phyloP scores from a whole-genome alignment of 2,888 invertebrate species.

The Caradrina clavipalpis region DNA sequence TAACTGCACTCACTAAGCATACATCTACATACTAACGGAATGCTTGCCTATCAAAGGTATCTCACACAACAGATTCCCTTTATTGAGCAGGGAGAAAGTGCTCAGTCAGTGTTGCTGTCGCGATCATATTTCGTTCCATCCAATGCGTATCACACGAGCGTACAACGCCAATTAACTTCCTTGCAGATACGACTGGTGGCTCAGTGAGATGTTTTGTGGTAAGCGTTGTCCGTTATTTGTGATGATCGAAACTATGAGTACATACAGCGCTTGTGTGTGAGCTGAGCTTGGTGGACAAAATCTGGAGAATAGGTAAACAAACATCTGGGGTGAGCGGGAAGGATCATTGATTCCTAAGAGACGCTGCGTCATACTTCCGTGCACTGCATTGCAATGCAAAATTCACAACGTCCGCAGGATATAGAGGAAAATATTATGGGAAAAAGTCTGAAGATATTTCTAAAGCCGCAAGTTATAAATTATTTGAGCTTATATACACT shows the following conservation, averaged over 20 bases:
- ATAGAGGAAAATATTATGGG: slow-evolving; percentile 27
- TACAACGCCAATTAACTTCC: slow-evolving; percentile 57
- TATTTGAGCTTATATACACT: background rate
- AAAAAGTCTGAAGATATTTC: slow-evolving; percentile 35
- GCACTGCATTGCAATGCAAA: slow-evolving; percentile 75
- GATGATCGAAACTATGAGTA: slow-evolving; percentile 12
- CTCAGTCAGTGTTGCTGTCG: slow-evolving; percentile 72
- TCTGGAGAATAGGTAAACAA: slow-evolving; percentile 66
- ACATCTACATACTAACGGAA: slow-evolving; percentile 81
- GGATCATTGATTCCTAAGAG: slow-evolving; percentile 75
- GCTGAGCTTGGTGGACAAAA: slow-evolving; percentile 58
- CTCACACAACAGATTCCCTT: slow-evolving; percentile 80
- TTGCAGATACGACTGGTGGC: slow-evolving; percentile 42
- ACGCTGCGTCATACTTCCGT: slow-evolving; percentile 75
- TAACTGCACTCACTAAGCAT: slow-evolving; percentile 87
- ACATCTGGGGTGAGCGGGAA: slow-evolving; percentile 64
- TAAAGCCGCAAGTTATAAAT: background rate
- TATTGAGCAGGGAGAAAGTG: slow-evolving; percentile 75
- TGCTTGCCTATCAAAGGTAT: slow-evolving; percentile 82
- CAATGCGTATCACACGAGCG: slow-evolving; percentile 41
- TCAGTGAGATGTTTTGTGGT: slow-evolving; percentile 3
- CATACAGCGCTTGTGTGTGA: slow-evolving; percentile 9
- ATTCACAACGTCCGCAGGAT: slow-evolving; percentile 52
- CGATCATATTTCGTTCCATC: slow-evolving; percentile 66
- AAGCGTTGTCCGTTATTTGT: slow-evolving; percentile 11